Evolutionary conservation across 2,888 invertebrate genomes (phyloP), one percentile per base, ranked within the genome.

Genomic region (Melieria picta): DNA sequence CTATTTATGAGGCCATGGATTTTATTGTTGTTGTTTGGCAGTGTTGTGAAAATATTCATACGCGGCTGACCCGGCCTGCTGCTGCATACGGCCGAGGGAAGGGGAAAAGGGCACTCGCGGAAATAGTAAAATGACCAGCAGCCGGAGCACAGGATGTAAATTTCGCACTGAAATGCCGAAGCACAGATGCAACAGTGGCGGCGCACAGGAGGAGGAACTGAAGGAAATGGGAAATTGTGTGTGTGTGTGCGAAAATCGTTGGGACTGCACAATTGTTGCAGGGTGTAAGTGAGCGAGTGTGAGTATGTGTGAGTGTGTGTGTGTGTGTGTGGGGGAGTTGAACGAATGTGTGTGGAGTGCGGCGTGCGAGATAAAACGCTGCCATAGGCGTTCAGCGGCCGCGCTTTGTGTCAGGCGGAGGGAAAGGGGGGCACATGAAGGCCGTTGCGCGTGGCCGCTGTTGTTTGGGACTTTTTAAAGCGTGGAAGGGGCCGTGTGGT

Each of bases 1-100:
- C 81, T 81, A 83, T 83, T 84, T 83, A 83, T 82, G 83, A 80
- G 81, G 79, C 77, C 81, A 84, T 81, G 81, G 84, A 81, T 84
- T 84, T 84, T 84, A 83, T 84, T 83, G 83, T 80, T 83, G 72
- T 72, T 76, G 65, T 66, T 74, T 46, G 50, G 52, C 64, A 52
- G 64, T 42, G 16, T 42, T 61, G 64, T 64, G 65, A 30, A 58
- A 64, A 60, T 48, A 58, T 45, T 64, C 63, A 50, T 45, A 48
- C 58, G 43, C 7, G 47, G 71, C 60, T 72, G 69, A 68, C 68
- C 73, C 70, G 13, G 10, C 61, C 55, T 66, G 61, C 70, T 75
- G 57, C 16, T 60, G 48, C 42, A 55, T 30, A 5, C 42, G 30
- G 16, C 11, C 5, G 16, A 46, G 11, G 52, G 61, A 9, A 63